phyloP scores from a whole-genome alignment of 2,888 invertebrate genomes.

The Rhogogaster chlorosoma region DNA sequence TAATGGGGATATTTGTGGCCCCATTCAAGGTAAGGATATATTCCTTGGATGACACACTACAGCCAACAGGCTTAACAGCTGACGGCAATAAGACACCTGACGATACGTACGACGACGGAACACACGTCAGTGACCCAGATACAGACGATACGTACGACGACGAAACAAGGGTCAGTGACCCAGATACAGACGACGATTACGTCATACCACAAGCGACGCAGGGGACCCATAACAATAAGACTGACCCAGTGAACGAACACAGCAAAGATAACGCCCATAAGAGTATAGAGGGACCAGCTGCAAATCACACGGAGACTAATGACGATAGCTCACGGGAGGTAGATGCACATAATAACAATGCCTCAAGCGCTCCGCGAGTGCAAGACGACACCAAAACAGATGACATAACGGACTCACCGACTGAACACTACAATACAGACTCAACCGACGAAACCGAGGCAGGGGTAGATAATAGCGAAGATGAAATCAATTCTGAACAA shows the following conservation, averaged over 20 bases:
- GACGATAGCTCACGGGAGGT: too few species aligned
- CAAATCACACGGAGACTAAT: too few species aligned
- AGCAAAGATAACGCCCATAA: background rate
- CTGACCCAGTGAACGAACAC: background rate
- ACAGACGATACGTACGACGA: too few species aligned
- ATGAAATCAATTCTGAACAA: background rate
- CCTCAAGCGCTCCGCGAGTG: background rate
- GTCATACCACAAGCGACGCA: background rate
- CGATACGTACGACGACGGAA: background rate
- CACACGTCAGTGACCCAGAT: background rate
- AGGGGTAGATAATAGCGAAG: background rate
- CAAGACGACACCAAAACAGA: background rate
- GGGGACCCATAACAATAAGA: background rate
- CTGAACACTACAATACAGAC: background rate
- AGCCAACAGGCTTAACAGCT: background rate
- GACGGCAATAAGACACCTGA: background rate
- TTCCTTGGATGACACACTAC: background rate
- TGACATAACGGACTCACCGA: background rate
- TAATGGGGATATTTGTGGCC: slow-evolving; percentile 79
- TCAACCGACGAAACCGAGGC: background rate
- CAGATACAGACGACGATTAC: too few species aligned
- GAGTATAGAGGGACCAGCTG: background rate
- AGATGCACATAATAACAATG: background rate
- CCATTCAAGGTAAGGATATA: background rate
- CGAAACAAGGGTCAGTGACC: too few species aligned